Evolutionary conservation across 92 coral and sea anemone genomes (phyloP).

Genomic region (Scolanthus callimorphus): DNA sequence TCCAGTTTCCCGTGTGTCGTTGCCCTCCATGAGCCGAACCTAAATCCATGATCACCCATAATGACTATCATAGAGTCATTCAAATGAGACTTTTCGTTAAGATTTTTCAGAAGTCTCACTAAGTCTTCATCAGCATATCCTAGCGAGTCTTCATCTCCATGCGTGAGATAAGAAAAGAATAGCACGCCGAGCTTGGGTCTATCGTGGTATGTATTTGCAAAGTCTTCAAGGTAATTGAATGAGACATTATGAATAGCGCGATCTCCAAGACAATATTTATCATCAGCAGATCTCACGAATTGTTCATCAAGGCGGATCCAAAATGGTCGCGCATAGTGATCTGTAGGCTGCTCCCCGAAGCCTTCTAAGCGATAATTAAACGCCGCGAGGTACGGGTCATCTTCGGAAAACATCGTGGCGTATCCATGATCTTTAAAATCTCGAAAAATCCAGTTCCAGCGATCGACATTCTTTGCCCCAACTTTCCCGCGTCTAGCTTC

Average conservation of each 20-base stretch:
- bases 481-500: slow-evolving; percentile 61
- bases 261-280: slow-evolving; percentile 23
- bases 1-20: slow-evolving; percentile 84
- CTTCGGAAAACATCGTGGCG: slow-evolving; percentile 61
- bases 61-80: slow-evolving; percentile 54
- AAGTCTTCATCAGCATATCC: slow-evolving; percentile 54
- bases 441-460: slow-evolving; percentile 71
- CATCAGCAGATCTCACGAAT: not conserved
- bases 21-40: slow-evolving; percentile 45
- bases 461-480: slow-evolving; percentile 59
- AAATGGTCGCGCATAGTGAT: slow-evolving; percentile 53
- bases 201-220: slow-evolving; percentile 40
- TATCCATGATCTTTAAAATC: slow-evolving; percentile 53
- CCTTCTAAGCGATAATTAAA: slow-evolving; percentile 51
- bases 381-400: slow-evolving; percentile 16
- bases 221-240: slow-evolving; percentile 45
- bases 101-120: slow-evolving; percentile 19
- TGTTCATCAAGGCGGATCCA: slow-evolving; percentile 32
- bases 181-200: slow-evolving; percentile 39
- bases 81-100: slow-evolving; percentile 40
- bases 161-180: slow-evolving; percentile 54
- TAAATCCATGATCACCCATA: slow-evolving; percentile 81
- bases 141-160: slow-evolving; percentile 43
- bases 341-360: slow-evolving; percentile 47
- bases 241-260: slow-evolving; percentile 46